Conservation (phyloP, 2,113 vertebrate genomes). For the Solenodon paradoxus region DNA sequence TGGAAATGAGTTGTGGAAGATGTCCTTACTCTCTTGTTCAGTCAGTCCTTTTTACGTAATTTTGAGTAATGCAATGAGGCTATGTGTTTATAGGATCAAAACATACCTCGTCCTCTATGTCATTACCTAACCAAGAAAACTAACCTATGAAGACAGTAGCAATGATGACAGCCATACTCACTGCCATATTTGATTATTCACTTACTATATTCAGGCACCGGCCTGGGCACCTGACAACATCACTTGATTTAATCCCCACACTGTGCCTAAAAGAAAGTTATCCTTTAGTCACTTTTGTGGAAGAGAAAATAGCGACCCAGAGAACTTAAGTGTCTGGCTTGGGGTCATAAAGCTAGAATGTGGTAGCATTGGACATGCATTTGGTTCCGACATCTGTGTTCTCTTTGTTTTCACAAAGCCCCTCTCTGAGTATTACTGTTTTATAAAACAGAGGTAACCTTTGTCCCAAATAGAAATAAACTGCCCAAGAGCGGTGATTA, state of each 20-base stretch:
- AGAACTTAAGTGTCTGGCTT: background rate
- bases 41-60: background rate
- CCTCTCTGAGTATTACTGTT: background rate
- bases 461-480: background rate
- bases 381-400: background rate
- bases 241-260: background rate
- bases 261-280: background rate
- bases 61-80: background rate
- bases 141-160: background rate
- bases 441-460: background rate
- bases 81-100: background rate
- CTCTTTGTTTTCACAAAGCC: background rate
- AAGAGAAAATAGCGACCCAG: background rate
- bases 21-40: background rate
- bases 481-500: background rate
- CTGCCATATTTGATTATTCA: background rate
- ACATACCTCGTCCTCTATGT: background rate
- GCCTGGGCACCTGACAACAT: background rate
- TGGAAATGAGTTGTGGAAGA: background rate
- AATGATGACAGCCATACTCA: background rate
- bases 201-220: no score
- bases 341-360: background rate
- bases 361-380: background rate
- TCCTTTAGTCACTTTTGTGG: background rate
- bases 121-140: background rate